A percentile compares a stretch with the other conserved stretches of the same genome.
Conservation (phyloP, 2,888 invertebrate genomes). For the Notodonta ziczac region DNA sequence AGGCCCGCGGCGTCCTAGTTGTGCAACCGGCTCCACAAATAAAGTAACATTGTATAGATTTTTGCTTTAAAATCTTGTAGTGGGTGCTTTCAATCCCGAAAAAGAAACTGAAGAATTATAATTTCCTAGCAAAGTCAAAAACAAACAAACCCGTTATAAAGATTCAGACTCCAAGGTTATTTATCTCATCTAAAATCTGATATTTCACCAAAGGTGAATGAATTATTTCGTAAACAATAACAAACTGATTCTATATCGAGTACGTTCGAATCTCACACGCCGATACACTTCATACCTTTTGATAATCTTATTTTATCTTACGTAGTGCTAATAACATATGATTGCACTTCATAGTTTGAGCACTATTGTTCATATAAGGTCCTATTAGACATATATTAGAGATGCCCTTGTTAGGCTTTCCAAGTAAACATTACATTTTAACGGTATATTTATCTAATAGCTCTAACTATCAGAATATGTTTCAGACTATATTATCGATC, state of each 20-base stretch:
- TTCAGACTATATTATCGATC: no score
- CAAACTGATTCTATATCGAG: not conserved
- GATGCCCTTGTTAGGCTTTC: no score
- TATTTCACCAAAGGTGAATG: not conserved
- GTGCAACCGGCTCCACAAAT: not conserved
- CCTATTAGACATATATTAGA: no score
- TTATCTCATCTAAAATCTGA: not conserved
- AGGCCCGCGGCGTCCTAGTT: slow-evolving; percentile 3
- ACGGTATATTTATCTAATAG: no score
- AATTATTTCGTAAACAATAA: not conserved
- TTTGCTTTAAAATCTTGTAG: not conserved
- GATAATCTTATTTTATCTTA: not conserved
- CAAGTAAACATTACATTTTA: no score
- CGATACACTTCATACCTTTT: not conserved
- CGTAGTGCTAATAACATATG: not conserved
- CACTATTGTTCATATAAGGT: no score
- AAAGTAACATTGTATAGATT: not conserved
- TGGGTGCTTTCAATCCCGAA: no score
- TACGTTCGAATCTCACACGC: not conserved
- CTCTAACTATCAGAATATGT: no score
- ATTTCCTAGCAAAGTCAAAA: no score
- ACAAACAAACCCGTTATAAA: no score
- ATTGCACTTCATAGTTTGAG: not conserved
- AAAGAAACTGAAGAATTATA: no score
- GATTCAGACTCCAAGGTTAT: no score